These are phyloP conservation scores for Andricus grossulariae DNA, from an alignment of 1,140 invertebrate species.

Conservation along the genomic window DNA sequence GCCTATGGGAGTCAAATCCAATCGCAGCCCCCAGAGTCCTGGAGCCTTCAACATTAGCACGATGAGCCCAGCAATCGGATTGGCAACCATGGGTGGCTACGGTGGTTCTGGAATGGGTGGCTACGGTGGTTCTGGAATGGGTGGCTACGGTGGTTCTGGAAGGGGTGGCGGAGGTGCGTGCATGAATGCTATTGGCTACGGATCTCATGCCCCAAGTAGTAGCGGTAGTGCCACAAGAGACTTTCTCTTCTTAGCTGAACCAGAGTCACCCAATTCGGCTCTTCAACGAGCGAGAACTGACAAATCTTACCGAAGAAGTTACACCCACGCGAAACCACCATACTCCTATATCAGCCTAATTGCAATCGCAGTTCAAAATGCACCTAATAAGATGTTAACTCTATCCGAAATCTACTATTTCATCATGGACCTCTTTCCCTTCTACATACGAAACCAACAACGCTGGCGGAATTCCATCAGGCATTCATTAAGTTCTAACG, in stretches of 20 bases:
- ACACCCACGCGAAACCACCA: conserved; percentile 98
- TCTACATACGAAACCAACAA: conserved; percentile 98
- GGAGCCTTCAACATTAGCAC: conserved; percentile 82
- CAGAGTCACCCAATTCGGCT: conserved; percentile 83
- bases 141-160: conserved; percentile 68
- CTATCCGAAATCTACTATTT: conserved; percentile 99
- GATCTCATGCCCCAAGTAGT: conserved; percentile 65
- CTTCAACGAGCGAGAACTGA: conserved; percentile 86
- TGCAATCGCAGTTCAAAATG: conserved; percentile 99
- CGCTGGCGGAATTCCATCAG: conserved; percentile 99
- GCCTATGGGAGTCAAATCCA: conserved; percentile 75
- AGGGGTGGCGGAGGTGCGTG: conserved; percentile 71
- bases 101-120: too few relatives aligned
- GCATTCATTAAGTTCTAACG: conserved; percentile 97
- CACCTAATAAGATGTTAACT: conserved; percentile 96
- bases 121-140: conserved; percentile 68
- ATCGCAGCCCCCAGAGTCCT: conserved; percentile 81
- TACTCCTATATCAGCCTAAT: conserved; percentile 99
- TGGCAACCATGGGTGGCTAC: conserved; percentile 76
- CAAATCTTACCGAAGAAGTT: conserved; percentile 94
- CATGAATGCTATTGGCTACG: conserved; percentile 77
- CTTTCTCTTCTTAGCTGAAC: conserved; percentile 74
- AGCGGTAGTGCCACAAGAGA: conserved; percentile 65
- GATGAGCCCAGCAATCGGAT: conserved; percentile 85
- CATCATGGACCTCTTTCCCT: conserved; percentile 99